Base-by-base conservation (phyloP, 2,113 vertebrate species). In the Sitta europaea region DNA sequence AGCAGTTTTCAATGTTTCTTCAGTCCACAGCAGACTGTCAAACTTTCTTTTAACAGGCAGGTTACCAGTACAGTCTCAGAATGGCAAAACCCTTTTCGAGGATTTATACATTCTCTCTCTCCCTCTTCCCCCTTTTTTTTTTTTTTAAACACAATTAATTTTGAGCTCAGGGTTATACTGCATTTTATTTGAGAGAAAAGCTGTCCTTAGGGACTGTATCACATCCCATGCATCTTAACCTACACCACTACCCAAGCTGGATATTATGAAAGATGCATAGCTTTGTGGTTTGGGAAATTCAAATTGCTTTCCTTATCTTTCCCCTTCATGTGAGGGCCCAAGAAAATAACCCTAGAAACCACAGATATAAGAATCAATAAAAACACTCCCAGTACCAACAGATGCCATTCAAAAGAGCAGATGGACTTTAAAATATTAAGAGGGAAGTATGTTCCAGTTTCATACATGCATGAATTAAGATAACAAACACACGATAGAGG, bases 261-360 rank as follows among this genome's bases (percentile, higher is more conserved):
- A 40, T 85, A 63, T 19, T 76, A 91, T 74, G 57, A 91, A 91
- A 94, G 57, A 95, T 93, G 81, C 88, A 94, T 38, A 88, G 62
- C 63, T 53, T 72, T 65, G 78, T 68, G 74, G 50, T 68, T 79
- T 93, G 78, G 78, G 85, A 95, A 92, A 92, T 90, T 85, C 38
- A 92, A 70, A 90, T 88, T 90, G 54, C 62, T 96, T 93, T 90
- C 50, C 74, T 90, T 96, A 94, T 93, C 90, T 90, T 72, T 79
- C 31, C 48, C 18, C 42, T 85, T 94, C 74, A 68, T 8, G 10
- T 61, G 70, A 93, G 67, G 87, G 53, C n/a, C 55, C 43, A 81
- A 68, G 40, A 96, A 91, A 93, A 78, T 51, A 92, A 70, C 35
- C 48, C 57, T 51, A 87, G 40, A 77, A 95, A 84, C n/a, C 53